Evolutionary conservation across 1,140 invertebrate genomes (phyloP).

Genomic region (Eumeta japonica): DNA sequence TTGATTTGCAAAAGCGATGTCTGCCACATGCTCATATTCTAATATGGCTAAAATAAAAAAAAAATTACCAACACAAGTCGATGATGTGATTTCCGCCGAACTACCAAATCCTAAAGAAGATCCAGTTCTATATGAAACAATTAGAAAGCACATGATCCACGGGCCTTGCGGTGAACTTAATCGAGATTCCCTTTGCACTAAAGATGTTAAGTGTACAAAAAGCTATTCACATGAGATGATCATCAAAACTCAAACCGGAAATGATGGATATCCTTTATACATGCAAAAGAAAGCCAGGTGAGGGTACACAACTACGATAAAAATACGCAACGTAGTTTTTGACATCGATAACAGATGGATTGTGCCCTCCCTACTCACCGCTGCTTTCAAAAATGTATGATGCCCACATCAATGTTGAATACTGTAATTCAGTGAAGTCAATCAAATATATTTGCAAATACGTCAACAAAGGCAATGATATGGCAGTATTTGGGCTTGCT

Average conservation of each 20-base stretch:
- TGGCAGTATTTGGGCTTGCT: conserved; percentile 32
- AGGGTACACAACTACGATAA: conserved; percentile 31
- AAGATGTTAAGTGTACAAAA: conserved; percentile 21
- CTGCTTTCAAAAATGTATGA: conserved; percentile 51
- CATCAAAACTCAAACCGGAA: conserved; percentile 16
- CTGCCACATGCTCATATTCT: conserved; percentile 19
- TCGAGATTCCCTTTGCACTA: conserved; percentile 15
- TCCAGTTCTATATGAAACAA: conserved; percentile 26
- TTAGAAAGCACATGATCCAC: too few relatives aligned
- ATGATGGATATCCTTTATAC: conserved; percentile 49
- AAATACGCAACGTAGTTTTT: conserved; percentile 20
- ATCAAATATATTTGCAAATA: conserved; percentile 58
- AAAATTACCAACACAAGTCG: conserved; percentile 29
- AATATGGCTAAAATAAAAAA: conserved; percentile 22
- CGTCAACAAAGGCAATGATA: too few relatives aligned
- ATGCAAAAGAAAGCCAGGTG: conserved; percentile 27
- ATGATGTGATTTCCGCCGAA: conserved; percentile 45
- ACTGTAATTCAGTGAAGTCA: conserved; percentile 53
- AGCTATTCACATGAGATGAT: conserved; percentile 16
- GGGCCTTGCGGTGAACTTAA: conserved; percentile 19
- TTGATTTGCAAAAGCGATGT: conserved; percentile 21
- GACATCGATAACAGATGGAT: conserved; percentile 55
- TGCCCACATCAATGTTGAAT: conserved; percentile 55
- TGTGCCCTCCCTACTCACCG: conserved; percentile 58
- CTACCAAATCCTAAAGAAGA: conserved; percentile 40